Conservation (phyloP, 2,113 vertebrate genomes). For the Halcyon malimbica region DNA sequence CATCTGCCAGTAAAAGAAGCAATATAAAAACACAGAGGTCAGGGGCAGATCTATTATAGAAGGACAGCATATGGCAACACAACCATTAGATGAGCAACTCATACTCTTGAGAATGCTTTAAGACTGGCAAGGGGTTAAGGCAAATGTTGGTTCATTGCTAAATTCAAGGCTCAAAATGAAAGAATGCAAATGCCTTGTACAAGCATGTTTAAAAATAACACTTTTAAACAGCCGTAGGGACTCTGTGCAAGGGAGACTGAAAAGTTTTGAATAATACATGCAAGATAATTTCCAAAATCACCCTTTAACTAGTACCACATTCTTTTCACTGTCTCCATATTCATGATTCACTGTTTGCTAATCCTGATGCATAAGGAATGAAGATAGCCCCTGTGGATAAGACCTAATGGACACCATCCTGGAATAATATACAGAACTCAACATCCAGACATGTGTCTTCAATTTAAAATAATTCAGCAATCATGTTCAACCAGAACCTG, state of each 20-base stretch:
- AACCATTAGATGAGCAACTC: slow-evolving; percentile 74
- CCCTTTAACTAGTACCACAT: slow-evolving; percentile 79
- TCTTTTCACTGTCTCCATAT: slow-evolving; percentile 75
- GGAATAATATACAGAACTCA: slow-evolving; percentile 80
- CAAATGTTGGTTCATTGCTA: slow-evolving; percentile 69
- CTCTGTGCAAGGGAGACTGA: slow-evolving; percentile 53
- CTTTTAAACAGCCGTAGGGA: slow-evolving; percentile 66
- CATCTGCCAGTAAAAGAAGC: slow-evolving; percentile 51
- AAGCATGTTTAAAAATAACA: slow-evolving; percentile 56
- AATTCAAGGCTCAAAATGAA: slow-evolving; percentile 64
- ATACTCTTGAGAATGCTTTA: slow-evolving; percentile 69
- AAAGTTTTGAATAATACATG: slow-evolving; percentile 79
- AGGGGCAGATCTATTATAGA: slow-evolving; percentile 70
- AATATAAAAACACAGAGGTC: slow-evolving; percentile 63
- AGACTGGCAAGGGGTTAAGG: slow-evolving; percentile 72
- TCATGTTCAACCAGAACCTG: slow-evolving; percentile 86
- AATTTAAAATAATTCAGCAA: slow-evolving; percentile 89
- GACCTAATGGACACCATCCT: slow-evolving; percentile 83
- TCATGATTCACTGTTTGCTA: slow-evolving; percentile 76
- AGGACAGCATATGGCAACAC: slow-evolving; percentile 61
- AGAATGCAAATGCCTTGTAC: slow-evolving; percentile 60
- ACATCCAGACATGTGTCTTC: slow-evolving; percentile 84
- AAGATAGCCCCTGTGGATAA: slow-evolving; percentile 83
- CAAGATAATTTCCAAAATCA: slow-evolving; percentile 77
- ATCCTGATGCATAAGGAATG: slow-evolving; percentile 78